Percentiles rank a stretch among this genome's conserved stretches.
Evolutionary conservation across 2,888 invertebrate species (phyloP).

Genomic region (Scrobipalpa costella): DNA sequence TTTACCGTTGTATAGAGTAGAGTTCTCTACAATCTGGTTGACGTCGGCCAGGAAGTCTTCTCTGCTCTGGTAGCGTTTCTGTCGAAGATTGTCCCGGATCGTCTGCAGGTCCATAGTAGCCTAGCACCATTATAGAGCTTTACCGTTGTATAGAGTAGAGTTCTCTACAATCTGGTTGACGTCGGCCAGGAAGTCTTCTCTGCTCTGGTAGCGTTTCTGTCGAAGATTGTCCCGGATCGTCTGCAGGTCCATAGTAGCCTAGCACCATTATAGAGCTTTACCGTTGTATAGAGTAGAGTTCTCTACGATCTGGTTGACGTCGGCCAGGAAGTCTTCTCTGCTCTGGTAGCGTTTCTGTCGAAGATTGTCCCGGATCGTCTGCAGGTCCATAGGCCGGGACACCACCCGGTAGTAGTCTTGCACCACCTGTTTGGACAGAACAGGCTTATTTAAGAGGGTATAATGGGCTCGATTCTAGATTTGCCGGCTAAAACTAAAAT

Average conservation of each 20-base stretch:
- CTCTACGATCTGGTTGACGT: constrained; percentile 97
- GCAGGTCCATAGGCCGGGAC: constrained; percentile 97
- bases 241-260: constrained; percentile 98
- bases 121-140: too few species aligned
- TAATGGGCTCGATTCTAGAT: too few species aligned
- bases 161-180: constrained; percentile 98
- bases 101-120: constrained; percentile 99
- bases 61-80: constrained; percentile 96
- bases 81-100: constrained; percentile 93
- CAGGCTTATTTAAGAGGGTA: background rate
- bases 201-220: constrained; percentile 94
- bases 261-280: constrained; percentile 84
- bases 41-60: constrained; percentile 97
- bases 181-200: constrained; percentile 97
- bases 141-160: constrained; percentile 95
- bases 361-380: constrained; percentile 95
- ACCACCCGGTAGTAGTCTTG: constrained; percentile 97
- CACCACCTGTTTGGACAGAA: constrained; percentile 81
- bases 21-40: constrained; percentile 97
- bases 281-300: constrained; percentile 97
- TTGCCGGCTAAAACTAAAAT: too few species aligned
- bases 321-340: constrained; percentile 96
- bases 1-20: constrained; percentile 93
- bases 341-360: constrained; percentile 95
- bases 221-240: constrained; percentile 95